phyloP scores from a whole-genome alignment of 2,797 vertebrate genomes.

The Hydrocynus forskahlii region DNA sequence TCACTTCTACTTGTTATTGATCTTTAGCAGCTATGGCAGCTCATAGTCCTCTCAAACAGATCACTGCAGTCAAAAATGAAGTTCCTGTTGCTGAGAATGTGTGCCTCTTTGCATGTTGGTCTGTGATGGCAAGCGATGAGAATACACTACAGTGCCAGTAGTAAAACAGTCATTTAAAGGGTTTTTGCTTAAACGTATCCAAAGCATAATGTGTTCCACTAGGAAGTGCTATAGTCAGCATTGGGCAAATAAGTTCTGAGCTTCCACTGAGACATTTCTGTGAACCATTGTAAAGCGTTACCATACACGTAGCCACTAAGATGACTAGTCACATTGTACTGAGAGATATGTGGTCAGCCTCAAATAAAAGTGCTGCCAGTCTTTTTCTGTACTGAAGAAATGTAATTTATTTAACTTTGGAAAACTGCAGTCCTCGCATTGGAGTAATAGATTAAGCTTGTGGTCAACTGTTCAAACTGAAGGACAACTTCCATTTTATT shows the following conservation, averaged over 20 bases:
- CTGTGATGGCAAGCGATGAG: not conserved
- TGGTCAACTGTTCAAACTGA: not conserved
- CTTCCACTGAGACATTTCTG: not conserved
- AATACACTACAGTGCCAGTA: not conserved
- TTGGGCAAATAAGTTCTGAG: not conserved
- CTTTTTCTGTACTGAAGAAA: not conserved
- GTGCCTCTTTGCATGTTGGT: slow-evolving; percentile 25
- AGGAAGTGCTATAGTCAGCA: not conserved
- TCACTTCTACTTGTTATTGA: not conserved
- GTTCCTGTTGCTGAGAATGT: not conserved
- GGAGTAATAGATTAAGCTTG: slow-evolving; percentile 21
- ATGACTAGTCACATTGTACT: not conserved
- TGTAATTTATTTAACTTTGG: slow-evolving; percentile 23
- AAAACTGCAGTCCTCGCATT: not conserved
- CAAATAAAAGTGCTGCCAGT: not conserved
- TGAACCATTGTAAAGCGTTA: not conserved
- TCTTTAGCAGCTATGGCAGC: not conserved
- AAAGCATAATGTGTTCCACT: not conserved
- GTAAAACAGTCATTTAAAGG: not conserved
- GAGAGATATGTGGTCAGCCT: not conserved
- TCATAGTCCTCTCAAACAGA: not conserved
- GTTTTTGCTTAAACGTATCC: not conserved
- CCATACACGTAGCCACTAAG: not conserved
- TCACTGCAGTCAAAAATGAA: not conserved
- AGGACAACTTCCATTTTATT: not conserved